A percentile compares a stretch with the other conserved stretches of the same genome.
Evolutionary conservation across 2,888 invertebrate genomes (phyloP).

Genomic region (Branchellion lobata): DNA sequence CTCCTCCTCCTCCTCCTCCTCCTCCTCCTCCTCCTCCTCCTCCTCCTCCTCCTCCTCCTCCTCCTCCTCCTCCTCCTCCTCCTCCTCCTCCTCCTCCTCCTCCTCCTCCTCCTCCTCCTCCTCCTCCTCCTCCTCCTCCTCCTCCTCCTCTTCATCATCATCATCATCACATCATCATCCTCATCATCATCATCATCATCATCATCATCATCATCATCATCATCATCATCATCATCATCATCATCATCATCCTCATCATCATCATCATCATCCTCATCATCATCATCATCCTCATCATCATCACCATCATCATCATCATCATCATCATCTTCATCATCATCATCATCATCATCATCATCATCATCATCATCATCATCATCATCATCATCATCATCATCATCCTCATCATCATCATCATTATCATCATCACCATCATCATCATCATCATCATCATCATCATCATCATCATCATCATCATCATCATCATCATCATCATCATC

Average conservation of each 20-base stretch:
- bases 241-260: no score
- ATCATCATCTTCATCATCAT: slow-evolving; percentile 15
- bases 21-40: background rate
- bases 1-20: no score
- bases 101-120: background rate
- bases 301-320: no score
- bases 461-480: background rate
- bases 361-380: slow-evolving; percentile 34
- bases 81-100: slow-evolving; percentile 45
- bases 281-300: no score
- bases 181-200: slow-evolving; percentile 14
- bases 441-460: slow-evolving; percentile 14
- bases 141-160: background rate
- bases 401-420: slow-evolving; percentile 31
- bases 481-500: background rate
- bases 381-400: slow-evolving; percentile 21
- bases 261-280: no score
- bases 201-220: no score
- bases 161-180: no score
- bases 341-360: slow-evolving; percentile 34
- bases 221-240: no score
- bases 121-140: background rate
- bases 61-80: slow-evolving; percentile 42
- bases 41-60: slow-evolving; percentile 5
- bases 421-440: slow-evolving; percentile 23